These are phyloP conservation scores for Hypocryptadius cinnamomeus DNA, from an alignment of 2,113 vertebrate genomes.

Conservation along the genomic window DNA sequence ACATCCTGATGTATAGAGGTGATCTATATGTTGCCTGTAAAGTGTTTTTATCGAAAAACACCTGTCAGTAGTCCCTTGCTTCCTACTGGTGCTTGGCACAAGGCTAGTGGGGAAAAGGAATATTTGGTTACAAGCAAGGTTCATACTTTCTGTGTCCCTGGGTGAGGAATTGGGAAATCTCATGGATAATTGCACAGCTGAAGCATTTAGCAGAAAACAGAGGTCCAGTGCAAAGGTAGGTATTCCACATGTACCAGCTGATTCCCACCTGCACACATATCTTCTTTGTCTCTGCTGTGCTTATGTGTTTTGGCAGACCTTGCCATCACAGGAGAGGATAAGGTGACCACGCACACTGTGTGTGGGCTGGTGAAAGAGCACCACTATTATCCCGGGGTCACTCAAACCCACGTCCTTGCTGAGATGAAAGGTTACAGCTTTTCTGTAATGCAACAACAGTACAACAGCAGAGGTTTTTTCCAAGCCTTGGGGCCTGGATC, in stretches of 20 bases:
- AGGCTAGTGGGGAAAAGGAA: neutral
- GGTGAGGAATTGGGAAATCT: neutral
- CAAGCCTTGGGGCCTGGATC: constrained; percentile 17
- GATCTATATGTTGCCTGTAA: neutral
- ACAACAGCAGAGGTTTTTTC: constrained; percentile 26
- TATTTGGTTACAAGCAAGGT: neutral
- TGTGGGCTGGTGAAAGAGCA: neutral
- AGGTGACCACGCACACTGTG: neutral
- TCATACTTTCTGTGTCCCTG: neutral
- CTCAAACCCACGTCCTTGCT: neutral
- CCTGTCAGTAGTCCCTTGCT: neutral
- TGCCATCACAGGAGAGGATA: neutral
- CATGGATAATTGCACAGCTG: neutral
- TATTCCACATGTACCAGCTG: neutral
- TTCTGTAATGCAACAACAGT: neutral
- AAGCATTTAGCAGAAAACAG: neutral
- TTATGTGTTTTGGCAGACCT: neutral
- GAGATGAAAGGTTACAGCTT: neutral
- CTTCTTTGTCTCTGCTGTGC: neutral
- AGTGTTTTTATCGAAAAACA: neutral
- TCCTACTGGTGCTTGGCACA: neutral
- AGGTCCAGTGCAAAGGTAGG: neutral
- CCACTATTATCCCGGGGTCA: neutral
- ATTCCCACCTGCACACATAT: neutral
- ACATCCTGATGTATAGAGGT: neutral